Conservation (phyloP, 2,113 vertebrate genomes). For the Cairina moschata region DNA sequence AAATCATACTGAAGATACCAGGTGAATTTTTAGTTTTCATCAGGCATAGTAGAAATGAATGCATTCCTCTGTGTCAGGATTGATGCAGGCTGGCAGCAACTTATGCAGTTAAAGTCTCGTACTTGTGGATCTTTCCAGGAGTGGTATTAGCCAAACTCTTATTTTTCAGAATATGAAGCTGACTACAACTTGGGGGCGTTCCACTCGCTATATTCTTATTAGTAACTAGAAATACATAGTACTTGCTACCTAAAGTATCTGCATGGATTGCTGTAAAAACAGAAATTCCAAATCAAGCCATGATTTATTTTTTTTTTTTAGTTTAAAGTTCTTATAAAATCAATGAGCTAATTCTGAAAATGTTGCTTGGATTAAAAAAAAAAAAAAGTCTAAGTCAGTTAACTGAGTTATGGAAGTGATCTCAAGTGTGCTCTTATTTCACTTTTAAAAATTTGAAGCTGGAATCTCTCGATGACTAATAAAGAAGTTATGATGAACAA, state of each 20-base stretch:
- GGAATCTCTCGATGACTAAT: background rate
- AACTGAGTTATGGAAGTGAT: background rate
- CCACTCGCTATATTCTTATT: background rate
- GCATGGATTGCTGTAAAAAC: background rate
- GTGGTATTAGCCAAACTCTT: background rate
- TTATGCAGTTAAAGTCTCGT: background rate
- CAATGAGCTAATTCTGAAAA: background rate
- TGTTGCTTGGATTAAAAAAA: background rate
- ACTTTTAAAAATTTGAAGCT: background rate
- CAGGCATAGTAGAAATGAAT: background rate
- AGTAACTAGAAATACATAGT: background rate
- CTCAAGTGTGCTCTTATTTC: background rate
- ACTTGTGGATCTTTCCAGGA: fast-evolving
- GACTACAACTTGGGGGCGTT: background rate
- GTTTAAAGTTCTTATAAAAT: background rate
- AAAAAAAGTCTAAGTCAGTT: background rate
- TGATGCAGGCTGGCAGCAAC: background rate
- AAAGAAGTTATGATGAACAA: background rate
- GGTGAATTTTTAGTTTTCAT: background rate
- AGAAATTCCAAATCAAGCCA: background rate
- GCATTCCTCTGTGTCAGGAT: background rate
- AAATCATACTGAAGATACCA: background rate
- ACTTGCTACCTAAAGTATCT: background rate
- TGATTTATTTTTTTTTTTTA: background rate
- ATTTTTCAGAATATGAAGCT: background rate